Percentiles rank a stretch among this genome's conserved stretches.
phyloP scores from a whole-genome alignment of 2,797 vertebrate species.

The Coreius guichenoti region DNA sequence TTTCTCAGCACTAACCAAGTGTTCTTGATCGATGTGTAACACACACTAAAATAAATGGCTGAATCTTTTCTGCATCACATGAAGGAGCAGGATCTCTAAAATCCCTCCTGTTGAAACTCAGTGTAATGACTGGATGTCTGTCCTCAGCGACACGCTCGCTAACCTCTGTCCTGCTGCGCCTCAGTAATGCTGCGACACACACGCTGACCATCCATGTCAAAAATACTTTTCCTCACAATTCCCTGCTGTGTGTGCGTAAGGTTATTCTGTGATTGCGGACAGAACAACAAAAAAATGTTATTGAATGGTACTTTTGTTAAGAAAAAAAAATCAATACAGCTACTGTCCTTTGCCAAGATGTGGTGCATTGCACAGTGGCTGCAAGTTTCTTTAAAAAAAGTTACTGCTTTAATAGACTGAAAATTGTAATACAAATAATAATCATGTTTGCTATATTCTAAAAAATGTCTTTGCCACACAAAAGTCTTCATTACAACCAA shows the following conservation, averaged over 20 bases:
- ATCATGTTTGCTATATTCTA: not conserved
- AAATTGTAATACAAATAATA: not conserved
- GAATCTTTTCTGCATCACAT: not conserved
- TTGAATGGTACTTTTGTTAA: not conserved
- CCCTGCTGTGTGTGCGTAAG: not conserved
- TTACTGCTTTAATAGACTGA: not conserved
- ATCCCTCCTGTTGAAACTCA: not conserved
- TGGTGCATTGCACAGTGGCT: not conserved
- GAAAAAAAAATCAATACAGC: not conserved
- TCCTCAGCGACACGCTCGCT: constrained; percentile 8
- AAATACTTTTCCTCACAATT: not conserved
- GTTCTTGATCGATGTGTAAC: constrained; percentile 8
- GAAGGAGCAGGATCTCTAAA: not conserved
- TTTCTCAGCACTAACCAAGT: not conserved
- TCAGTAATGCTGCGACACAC: not conserved
- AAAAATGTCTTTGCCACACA: not conserved
- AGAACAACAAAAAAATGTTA: not conserved
- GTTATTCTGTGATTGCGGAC: not conserved
- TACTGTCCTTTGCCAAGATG: not conserved
- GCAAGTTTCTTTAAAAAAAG: not conserved
- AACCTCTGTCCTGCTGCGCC: not conserved
- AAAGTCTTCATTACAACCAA: not conserved
- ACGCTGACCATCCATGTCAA: constrained; percentile 5
- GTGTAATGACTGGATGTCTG: not conserved
- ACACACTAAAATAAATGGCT: not conserved